Percentiles rank a stretch among this genome's conserved stretches.
Evolutionary conservation across 1,140 invertebrate genomes (phyloP).

Genomic region (Sinella curviseta): DNA sequence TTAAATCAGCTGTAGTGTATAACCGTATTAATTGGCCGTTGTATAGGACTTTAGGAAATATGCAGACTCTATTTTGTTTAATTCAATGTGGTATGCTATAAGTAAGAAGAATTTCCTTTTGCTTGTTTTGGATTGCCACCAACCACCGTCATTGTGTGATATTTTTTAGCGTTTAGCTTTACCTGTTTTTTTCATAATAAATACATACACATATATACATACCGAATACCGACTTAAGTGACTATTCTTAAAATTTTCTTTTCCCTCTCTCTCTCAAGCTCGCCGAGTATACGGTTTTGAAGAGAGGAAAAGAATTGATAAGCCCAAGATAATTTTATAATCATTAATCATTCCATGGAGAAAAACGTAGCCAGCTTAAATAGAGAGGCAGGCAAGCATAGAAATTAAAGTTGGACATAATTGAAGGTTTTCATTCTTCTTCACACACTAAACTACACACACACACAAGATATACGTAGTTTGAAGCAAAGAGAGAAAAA

Average conservation of each 20-base stretch:
- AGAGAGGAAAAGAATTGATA: conserved; percentile 13
- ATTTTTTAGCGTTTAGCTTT: too few relatives aligned
- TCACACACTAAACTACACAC: conserved; percentile 25
- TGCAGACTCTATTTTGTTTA: too few relatives aligned
- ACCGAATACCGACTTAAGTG: neutral
- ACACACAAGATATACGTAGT: neutral
- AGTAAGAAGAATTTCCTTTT: neutral
- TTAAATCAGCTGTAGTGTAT: conserved; percentile 1
- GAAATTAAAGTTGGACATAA: conserved; percentile 27
- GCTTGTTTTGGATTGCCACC: conserved; percentile 17
- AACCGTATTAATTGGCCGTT: neutral
- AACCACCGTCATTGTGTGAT: neutral
- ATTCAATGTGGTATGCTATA: neutral
- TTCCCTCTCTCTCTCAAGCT: too few relatives aligned
- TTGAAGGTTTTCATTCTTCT: conserved; percentile 21
- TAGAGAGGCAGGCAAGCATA: conserved; percentile 19
- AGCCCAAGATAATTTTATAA: conserved; percentile 22
- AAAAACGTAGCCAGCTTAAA: conserved; percentile 18
- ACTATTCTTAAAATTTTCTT: neutral
- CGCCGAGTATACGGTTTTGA: too few relatives aligned
- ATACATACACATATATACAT: too few relatives aligned
- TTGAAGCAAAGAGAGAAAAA: neutral
- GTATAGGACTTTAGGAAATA: too few relatives aligned
- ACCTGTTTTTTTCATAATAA: too few relatives aligned
- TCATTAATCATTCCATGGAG: conserved; percentile 15